Conservation (phyloP, 2,888 invertebrate genomes). For the Dryobota labecula region DNA sequence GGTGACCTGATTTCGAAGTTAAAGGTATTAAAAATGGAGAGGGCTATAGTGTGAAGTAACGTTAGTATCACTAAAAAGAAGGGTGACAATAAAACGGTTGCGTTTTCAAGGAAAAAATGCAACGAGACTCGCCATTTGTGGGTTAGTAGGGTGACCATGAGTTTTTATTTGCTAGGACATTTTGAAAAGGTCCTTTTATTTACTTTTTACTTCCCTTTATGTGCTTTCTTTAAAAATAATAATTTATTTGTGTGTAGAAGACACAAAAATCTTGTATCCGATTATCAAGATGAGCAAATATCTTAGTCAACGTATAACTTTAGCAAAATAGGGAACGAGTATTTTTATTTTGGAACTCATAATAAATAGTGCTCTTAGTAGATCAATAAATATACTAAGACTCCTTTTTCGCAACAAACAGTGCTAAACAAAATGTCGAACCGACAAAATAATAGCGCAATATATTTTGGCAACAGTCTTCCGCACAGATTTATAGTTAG, state of each 20-base stretch:
- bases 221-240: neutral
- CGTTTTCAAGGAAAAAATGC: constrained; percentile 68
- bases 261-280: neutral
- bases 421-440: constrained; percentile 39
- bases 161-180: constrained; percentile 25
- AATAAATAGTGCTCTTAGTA: neutral
- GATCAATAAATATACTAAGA: neutral
- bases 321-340: neutral
- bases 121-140: constrained; percentile 59
- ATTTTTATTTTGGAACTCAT: neutral
- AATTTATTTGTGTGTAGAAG: neutral
- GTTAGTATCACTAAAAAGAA: constrained; percentile 70
- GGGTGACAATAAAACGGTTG: constrained; percentile 68
- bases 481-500: constrained; percentile 41
- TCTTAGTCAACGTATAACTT: neutral
- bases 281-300: neutral
- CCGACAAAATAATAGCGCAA: constrained; percentile 32
- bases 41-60: constrained; percentile 66
- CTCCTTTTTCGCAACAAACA: neutral
- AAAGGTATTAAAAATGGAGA: constrained; percentile 15
- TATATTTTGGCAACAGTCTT: constrained; percentile 41
- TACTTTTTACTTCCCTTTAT: neutral
- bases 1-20: neutral
- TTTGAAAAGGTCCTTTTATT: neutral
- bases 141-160: constrained; percentile 55